phyloP scores from a whole-genome alignment of 53 echinoderm and acorn worm genomes.

The Echinometra lucunter region DNA sequence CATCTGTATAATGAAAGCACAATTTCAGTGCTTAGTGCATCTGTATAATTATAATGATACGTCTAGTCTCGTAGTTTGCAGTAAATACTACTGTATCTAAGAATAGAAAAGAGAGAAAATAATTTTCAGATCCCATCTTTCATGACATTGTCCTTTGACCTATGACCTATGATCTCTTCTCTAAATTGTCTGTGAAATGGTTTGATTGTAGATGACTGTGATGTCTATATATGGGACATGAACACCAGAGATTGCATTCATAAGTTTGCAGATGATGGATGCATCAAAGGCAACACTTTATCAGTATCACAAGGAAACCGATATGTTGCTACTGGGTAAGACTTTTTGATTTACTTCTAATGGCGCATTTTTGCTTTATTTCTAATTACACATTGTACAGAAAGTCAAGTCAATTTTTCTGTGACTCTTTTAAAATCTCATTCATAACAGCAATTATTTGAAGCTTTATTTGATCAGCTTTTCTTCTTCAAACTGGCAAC shows the following conservation, averaged over 20 bases:
- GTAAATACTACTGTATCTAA: too few species aligned
- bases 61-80: too few species aligned
- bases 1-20: neutral
- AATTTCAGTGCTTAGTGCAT: neutral
- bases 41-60: neutral
- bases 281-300: slow-evolving; percentile 87
- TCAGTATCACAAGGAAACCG: slow-evolving; percentile 77
- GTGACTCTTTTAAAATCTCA: too few species aligned
- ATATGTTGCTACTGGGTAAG: slow-evolving; percentile 94
- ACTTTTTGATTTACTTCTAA: too few species aligned
- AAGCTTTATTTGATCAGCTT: too few species aligned
- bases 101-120: too few species aligned
- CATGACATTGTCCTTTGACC: neutral
- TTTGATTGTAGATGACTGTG: slow-evolving; percentile 81
- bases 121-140: too few species aligned
- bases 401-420: too few species aligned
- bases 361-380: too few species aligned
- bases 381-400: neutral
- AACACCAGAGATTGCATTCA: slow-evolving; percentile 86
- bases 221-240: slow-evolving; percentile 96
- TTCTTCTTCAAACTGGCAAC: too few species aligned
- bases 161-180: neutral
- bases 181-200: neutral
- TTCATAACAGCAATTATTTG: too few species aligned
- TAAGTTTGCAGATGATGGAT: slow-evolving; percentile 91